These are phyloP conservation scores for Erynnis tages DNA, from an alignment of 2,888 invertebrate genomes.

Conservation along the genomic window DNA sequence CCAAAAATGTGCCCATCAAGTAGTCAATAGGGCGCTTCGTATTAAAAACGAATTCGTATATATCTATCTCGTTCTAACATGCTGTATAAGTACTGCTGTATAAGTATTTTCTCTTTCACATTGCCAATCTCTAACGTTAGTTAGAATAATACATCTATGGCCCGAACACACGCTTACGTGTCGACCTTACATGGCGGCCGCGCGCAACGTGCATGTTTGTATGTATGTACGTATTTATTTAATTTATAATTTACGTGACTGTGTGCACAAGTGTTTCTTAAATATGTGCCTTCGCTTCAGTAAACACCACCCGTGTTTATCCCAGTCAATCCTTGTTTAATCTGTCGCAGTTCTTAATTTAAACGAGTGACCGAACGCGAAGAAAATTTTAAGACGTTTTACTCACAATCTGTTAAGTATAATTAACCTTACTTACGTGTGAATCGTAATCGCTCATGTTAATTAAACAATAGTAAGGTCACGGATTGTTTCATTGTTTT, in stretches of 20 bases:
- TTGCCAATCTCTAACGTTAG: no score
- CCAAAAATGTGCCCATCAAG: no score
- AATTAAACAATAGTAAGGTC: conserved; percentile 66
- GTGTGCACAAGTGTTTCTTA: conserved; percentile 35
- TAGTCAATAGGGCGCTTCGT: no score
- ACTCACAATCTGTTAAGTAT: conserved; percentile 17
- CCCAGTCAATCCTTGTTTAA: conserved; percentile 15
- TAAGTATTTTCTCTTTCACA: no score
- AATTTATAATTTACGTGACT: conserved; percentile 50
- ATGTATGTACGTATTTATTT: conserved; percentile 50
- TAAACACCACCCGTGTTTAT: neutral
- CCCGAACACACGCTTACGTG: conserved; percentile 42
- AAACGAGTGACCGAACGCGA: neutral
- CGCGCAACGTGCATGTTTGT: conserved; percentile 42
- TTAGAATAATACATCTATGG: no score
- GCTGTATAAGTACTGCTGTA: no score
- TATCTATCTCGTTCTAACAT: no score
- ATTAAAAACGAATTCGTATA: no score
- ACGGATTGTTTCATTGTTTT: conserved; percentile 66
- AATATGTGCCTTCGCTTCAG: conserved; percentile 31
- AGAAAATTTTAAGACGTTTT: conserved; percentile 12
- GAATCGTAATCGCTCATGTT: conserved; percentile 49
- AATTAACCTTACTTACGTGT: conserved; percentile 42
- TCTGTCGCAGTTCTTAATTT: conserved; percentile 17
- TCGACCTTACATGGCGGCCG: conserved; percentile 59